Percentiles rank a stretch among this genome's conserved stretches.
These are phyloP conservation scores for Neocrepidodera transversa DNA, from an alignment of 2,888 invertebrate species.

Conservation along the genomic window DNA sequence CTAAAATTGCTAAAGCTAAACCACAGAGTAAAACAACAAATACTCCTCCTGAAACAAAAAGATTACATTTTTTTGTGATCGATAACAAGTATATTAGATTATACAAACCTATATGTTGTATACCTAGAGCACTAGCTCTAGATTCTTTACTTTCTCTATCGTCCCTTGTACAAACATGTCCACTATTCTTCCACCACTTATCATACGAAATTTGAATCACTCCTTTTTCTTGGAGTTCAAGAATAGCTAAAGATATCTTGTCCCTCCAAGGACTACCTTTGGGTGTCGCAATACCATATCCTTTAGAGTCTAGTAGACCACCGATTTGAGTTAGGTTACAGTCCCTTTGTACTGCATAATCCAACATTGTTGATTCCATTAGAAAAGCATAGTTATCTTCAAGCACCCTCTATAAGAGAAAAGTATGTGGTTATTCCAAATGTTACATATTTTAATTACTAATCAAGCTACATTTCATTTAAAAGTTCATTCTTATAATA, in stretches of 20 bases:
- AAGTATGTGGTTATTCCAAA: too few species aligned
- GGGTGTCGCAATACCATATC: conserved; percentile 96
- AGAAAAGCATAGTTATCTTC: conserved; percentile 95
- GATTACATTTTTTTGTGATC: conserved; percentile 6
- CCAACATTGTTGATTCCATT: conserved; percentile 98
- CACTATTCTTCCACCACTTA: conserved; percentile 98
- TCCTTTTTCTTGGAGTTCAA: conserved; percentile 95
- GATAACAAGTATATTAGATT: neutral
- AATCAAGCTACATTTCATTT: too few species aligned
- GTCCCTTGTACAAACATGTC: conserved; percentile 87
- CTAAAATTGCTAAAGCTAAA: conserved; percentile 86
- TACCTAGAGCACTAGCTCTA: conserved; percentile 91
- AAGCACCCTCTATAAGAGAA: conserved; percentile 70
- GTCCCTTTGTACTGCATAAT: conserved; percentile 93
- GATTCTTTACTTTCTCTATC: conserved; percentile 89
- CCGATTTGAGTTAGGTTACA: conserved; percentile 98
- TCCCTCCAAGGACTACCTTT: conserved; percentile 98
- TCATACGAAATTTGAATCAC: conserved; percentile 92
- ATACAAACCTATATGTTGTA: conserved; percentile 82
- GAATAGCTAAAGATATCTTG: conserved; percentile 91
- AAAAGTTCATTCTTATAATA: too few species aligned
- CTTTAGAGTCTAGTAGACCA: conserved; percentile 79
- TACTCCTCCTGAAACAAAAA: conserved; percentile 76
- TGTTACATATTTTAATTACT: too few species aligned
- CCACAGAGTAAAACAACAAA: conserved; percentile 96